Percentiles rank a stretch among this genome's conserved stretches.
Evolutionary conservation across 2,113 vertebrate species (phyloP).

Genomic region (Callospermophilus lateralis): DNA sequence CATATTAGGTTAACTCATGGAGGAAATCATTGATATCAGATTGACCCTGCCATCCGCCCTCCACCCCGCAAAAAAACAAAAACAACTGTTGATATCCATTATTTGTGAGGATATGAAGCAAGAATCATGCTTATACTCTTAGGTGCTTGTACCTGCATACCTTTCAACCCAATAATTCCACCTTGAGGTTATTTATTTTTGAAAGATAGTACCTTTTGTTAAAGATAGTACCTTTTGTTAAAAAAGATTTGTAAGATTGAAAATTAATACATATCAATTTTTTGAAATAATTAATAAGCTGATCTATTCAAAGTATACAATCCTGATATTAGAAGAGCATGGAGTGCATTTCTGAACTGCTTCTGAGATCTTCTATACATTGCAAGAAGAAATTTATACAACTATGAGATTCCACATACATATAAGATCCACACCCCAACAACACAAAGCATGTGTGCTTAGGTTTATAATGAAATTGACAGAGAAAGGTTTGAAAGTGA

Average conservation of each 20-base stretch:
- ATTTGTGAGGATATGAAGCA: not conserved
- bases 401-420: not conserved
- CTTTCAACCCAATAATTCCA: not conserved
- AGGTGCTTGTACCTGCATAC: not conserved
- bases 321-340: not conserved
- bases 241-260: not conserved
- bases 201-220: not conserved
- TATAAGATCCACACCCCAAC: not conserved
- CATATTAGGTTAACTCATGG: not conserved
- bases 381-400: constrained; percentile 13
- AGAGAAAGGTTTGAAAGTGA: not conserved
- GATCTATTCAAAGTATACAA: not conserved
- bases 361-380: not conserved
- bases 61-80: not conserved
- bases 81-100: not conserved
- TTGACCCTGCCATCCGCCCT: too few species aligned
- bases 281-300: not conserved
- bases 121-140: not conserved
- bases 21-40: not conserved
- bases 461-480: not conserved
- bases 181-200: not conserved
- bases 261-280: not conserved
- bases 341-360: not conserved
- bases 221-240: not conserved
- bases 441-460: not conserved